Base-by-base conservation (phyloP, 1,140 invertebrate genomes). In the Laupala kohalensis region DNA sequence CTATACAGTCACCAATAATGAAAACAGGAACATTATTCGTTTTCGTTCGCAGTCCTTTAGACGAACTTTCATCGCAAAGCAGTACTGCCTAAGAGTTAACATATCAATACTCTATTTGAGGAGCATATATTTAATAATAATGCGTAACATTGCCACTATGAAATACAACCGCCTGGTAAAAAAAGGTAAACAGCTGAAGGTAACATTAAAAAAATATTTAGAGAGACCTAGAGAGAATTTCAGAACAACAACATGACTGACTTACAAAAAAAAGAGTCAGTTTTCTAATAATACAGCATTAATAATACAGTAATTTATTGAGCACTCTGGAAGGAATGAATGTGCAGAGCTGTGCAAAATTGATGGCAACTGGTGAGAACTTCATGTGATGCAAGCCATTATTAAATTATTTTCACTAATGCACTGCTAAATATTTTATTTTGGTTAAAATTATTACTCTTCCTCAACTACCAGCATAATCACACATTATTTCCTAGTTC, bases 271-370 rank as follows among this genome's bases (percentile, higher is more conserved):
- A 64, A 70, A 27, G 23, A 68, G 67, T 68, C 67, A 68, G 67
- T 29, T 68, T 29, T 29, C 67, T 68, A 68, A 68, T 68, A 27
- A 68, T 68, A 27, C 28, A 27, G 63, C 69, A 30, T 62, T 27
- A 70, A 70, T 63, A 37, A n/a, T n/a, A n/a, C n/a, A 62, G 25
- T 70, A 62, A 64, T 70, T 70, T 62, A 64, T 70, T 70, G 69
- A 70, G 69, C 69, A 70, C 69, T 70, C 69, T 70, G 69, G 69
- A 70, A 70, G 69, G 69, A 70, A 70, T 70, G 37, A 70, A 70
- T 62, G 53, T 70, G 69, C 37, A 15, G 69, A 70, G 69, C 24
- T 30, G 53, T 70, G 69, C 69, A 70, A 63, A 70, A n/a, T 67
- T 67, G 30, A 70, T 70, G 53, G 69, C 69, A 70, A 70, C 29